Evolutionary conservation across 2,888 invertebrate genomes (phyloP).

Genomic region (Himalopsyche kuldschensis): DNA sequence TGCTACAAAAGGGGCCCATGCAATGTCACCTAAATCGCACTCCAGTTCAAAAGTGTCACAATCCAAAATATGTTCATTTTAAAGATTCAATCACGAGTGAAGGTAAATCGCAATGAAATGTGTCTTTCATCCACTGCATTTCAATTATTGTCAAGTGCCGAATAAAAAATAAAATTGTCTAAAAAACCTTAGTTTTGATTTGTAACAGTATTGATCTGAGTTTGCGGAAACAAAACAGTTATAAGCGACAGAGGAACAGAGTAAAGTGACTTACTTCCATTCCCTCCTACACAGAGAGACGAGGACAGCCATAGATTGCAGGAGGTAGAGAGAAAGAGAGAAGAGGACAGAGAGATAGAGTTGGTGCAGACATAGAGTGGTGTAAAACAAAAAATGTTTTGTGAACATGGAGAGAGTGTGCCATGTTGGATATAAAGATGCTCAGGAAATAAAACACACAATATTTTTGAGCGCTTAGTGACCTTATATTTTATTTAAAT

Average conservation of each 20-base stretch:
- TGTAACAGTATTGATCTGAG: neutral
- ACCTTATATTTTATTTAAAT: too few relatives aligned
- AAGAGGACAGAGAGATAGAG: conserved; percentile 32
- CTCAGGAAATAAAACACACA: neutral
- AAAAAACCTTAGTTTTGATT: too few relatives aligned
- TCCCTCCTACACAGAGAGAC: conserved; percentile 53
- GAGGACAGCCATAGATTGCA: conserved; percentile 44
- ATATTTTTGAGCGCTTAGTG: neutral
- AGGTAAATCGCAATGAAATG: too few relatives aligned
- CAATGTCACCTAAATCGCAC: too few relatives aligned
- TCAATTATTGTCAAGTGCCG: too few relatives aligned
- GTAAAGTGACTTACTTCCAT: conserved; percentile 51
- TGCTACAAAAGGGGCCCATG: too few relatives aligned
- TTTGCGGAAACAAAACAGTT: neutral
- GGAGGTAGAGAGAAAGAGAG: conserved; percentile 35
- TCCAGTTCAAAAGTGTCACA: too few relatives aligned
- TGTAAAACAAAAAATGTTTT: neutral
- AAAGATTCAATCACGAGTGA: too few relatives aligned
- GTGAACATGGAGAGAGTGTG: conserved; percentile 1
- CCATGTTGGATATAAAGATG: neutral
- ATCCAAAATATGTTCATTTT: too few relatives aligned
- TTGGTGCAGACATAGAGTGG: conserved; percentile 17
- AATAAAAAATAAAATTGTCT: too few relatives aligned
- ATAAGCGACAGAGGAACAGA: conserved; percentile 23
- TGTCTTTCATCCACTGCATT: too few relatives aligned